Evolutionary conservation across 1,140 invertebrate genomes (phyloP).

Genomic region (Drosophila lini): DNA sequence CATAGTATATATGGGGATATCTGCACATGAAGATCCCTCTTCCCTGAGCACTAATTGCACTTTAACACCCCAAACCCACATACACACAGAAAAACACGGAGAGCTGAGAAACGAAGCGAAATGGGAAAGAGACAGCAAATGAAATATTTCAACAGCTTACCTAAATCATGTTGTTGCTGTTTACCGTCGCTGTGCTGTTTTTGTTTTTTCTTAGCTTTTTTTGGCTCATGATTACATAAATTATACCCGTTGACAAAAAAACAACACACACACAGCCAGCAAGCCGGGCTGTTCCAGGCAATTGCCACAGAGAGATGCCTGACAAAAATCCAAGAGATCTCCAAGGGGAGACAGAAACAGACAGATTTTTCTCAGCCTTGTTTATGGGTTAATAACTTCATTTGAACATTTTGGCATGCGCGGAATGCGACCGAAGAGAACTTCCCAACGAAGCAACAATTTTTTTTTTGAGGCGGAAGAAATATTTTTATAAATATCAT

Average conservation of each 20-base stretch:
- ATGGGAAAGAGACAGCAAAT: constrained; percentile 38
- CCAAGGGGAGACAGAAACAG: background rate
- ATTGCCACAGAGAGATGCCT: constrained; percentile 31
- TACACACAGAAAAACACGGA: constrained; percentile 1
- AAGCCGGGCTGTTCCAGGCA: constrained; percentile 19
- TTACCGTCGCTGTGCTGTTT: constrained; percentile 33
- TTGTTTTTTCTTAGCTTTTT: constrained; percentile 26
- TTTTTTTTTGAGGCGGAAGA: background rate
- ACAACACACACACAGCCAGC: constrained; percentile 31
- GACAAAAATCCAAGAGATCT: constrained; percentile 16
- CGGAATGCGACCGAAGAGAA: constrained; percentile 27
- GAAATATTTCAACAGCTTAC: constrained; percentile 64
- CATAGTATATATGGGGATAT: too few relatives aligned
- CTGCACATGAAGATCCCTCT: constrained; percentile 4
- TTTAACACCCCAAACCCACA: constrained; percentile 60
- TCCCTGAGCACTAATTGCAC: constrained; percentile 64
- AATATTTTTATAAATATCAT: constrained; percentile 1
- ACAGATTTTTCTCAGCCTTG: constrained; percentile 49
- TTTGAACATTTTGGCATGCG: constrained; percentile 23
- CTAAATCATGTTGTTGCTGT: constrained; percentile 58
- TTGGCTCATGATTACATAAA: constrained; percentile 74
- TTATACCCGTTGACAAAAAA: constrained; percentile 59
- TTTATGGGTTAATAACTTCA: constrained; percentile 71
- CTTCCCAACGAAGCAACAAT: constrained; percentile 1
- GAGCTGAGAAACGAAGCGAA: constrained; percentile 28